Base-by-base conservation (phyloP, 2,113 vertebrate genomes). In the Cyprinodon variegatus region DNA sequence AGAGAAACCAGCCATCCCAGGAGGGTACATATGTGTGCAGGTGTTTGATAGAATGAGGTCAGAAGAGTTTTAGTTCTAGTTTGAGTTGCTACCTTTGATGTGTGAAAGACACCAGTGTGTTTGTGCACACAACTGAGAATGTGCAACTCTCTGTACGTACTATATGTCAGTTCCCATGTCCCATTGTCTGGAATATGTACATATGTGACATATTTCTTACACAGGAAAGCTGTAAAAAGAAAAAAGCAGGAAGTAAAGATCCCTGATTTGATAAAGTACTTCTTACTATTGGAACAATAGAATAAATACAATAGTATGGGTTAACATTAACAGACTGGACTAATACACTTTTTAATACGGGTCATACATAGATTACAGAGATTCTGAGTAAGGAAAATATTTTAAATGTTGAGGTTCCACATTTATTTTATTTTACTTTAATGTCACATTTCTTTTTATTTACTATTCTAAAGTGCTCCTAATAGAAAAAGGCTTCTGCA, bases 41-140 rank as follows among this genome's bases (percentile, higher is more conserved):
- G 74, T 81, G 59, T 61, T 48, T 84, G 79, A 91, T 84, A 83
- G 84, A 90, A 89, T 89, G 83, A 65, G 88, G 88, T 86, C 89
- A 83, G 57, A 76, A 50, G 74, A 83, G 84, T 85, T 89, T 86
- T 74, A 73, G 66, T 70, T 83, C 76, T 85, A 82, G 77, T 81
- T 65, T 85, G 77, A 76, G 68, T 78, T 43, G 14, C 73, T 81
- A 62, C 50, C 75, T 87, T 87, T 89, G 69, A 89, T 84, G 83
- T 81, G 70, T 63, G 63, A 66, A 68, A 83, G 53, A 78, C 4
- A 14, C 48, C 2, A 53, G 67, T 78, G 14, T 63, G 59, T 72
- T 46, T 74, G 45, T 36, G 22, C 38, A 39, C 4, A 0, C 40
- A 0, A 65, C 61, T 45, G 17, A 61, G 53, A 39, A 37, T 72